phyloP scores from a whole-genome alignment of 2,888 invertebrate species.

The Diadegma fenestrale region DNA sequence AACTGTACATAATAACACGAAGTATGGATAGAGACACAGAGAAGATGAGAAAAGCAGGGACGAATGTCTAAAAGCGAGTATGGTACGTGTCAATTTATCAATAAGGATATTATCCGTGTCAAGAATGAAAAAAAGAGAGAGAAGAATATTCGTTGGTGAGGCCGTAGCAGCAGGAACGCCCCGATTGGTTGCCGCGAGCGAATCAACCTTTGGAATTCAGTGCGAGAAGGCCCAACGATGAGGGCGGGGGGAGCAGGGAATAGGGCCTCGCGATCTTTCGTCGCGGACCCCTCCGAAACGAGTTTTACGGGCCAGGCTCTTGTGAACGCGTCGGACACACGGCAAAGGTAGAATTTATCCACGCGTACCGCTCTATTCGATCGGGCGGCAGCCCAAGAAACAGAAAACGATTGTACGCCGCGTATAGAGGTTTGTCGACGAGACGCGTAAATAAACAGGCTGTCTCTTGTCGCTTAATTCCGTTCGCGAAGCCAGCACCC shows the following conservation, averaged over 20 bases:
- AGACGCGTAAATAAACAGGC: slow-evolving; percentile 68
- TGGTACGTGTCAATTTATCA: slow-evolving; percentile 69
- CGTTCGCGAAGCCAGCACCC: slow-evolving; percentile 18
- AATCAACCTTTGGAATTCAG: slow-evolving; percentile 64
- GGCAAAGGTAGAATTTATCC: slow-evolving; percentile 14
- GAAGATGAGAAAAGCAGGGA: slow-evolving; percentile 51
- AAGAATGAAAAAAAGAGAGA: slow-evolving; percentile 9
- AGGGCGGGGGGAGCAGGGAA: slow-evolving; percentile 1
- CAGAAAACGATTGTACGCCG: slow-evolving; percentile 20
- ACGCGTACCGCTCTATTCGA: slow-evolving; percentile 64
- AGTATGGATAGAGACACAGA: slow-evolving; percentile 52
- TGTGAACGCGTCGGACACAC: slow-evolving; percentile 37
- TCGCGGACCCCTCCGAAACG: slow-evolving; percentile 49
- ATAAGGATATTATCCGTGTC: slow-evolving; percentile 66
- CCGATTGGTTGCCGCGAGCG: slow-evolving; percentile 57
- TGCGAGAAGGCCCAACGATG: slow-evolving; percentile 20
- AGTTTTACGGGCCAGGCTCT: slow-evolving; percentile 51
- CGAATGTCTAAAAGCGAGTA: slow-evolving; percentile 60
- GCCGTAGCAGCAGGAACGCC: slow-evolving; percentile 59
- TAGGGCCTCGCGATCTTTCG: slow-evolving; percentile 34
- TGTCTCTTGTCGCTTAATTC: slow-evolving; percentile 64
- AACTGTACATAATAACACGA: not conserved
- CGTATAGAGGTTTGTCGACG: slow-evolving; percentile 36
- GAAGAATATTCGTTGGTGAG: slow-evolving; percentile 36
- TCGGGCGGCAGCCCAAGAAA: slow-evolving; percentile 17